Percentiles rank a stretch among this genome's conserved stretches.
Conservation (phyloP, 2,888 invertebrate species). For the Dasysyrphus tricinctus region DNA sequence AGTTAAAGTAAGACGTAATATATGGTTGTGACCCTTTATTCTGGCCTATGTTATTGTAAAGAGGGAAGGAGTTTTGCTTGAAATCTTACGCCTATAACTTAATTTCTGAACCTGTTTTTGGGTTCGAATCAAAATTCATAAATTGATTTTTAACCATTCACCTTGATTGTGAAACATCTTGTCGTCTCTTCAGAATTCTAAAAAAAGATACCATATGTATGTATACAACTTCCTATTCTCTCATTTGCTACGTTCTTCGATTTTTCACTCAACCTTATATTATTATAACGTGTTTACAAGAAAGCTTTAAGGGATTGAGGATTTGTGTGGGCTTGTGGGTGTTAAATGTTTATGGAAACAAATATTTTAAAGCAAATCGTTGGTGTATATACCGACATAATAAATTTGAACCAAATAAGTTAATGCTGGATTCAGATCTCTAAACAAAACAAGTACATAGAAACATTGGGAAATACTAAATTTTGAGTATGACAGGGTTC, state of each 20-base stretch:
- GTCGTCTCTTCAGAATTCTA: not conserved
- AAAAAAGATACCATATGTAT: not conserved
- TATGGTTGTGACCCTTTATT: conserved; percentile 4
- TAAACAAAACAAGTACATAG: not conserved
- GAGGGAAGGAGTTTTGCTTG: not conserved
- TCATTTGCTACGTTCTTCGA: not conserved
- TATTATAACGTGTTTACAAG: not conserved
- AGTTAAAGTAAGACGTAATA: conserved; percentile 4
- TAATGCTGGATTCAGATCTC: not conserved
- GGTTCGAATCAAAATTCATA: not conserved
- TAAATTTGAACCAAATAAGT: not conserved
- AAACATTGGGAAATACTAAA: not conserved
- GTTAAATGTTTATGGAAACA: not conserved
- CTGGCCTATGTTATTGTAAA: not conserved
- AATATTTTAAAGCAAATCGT: conserved; percentile 8
- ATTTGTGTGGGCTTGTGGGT: not conserved
- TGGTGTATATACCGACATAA: not conserved
- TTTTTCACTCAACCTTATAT: not conserved
- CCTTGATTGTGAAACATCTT: conserved; percentile 3
- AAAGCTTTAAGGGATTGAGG: not conserved
- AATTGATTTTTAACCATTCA: conserved; percentile 17
- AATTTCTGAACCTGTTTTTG: conserved; percentile 9
- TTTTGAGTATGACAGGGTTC: not conserved
- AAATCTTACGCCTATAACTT: not conserved
- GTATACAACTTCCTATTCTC: no score